Percentiles rank a stretch among this genome's conserved stretches.
phyloP scores from a whole-genome alignment of 2,797 vertebrate species.

The Gobio occitaniae region DNA sequence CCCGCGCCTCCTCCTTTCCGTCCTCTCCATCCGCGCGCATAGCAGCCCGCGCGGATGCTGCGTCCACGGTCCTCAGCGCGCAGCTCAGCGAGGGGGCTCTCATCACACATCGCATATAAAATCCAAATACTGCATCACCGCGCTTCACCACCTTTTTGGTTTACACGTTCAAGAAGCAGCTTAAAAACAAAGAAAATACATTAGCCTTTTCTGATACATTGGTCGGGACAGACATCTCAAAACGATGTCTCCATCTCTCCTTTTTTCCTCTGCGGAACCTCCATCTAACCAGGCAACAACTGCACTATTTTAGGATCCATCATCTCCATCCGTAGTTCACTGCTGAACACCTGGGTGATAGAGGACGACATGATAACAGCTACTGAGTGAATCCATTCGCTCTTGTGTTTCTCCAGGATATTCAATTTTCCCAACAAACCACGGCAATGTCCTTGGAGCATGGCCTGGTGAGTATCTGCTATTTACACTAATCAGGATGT shows the following conservation, averaged over 20 bases:
- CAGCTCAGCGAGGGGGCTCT: slow-evolving; percentile 64
- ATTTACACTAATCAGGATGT: slow-evolving; percentile 55
- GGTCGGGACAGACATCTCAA: slow-evolving; percentile 57
- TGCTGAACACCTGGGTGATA: slow-evolving; percentile 39
- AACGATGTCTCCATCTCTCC: slow-evolving; percentile 60
- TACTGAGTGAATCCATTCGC: slow-evolving; percentile 50
- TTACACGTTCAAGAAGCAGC: slow-evolving; percentile 53
- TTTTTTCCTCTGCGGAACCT: slow-evolving; percentile 65
- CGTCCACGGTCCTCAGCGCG: slow-evolving; percentile 76
- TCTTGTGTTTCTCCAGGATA: slow-evolving; percentile 58
- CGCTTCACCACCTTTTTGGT: slow-evolving; percentile 54
- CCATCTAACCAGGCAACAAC: slow-evolving; percentile 63
- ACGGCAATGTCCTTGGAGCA: slow-evolving; percentile 84
- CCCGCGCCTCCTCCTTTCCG: slow-evolving; percentile 48
- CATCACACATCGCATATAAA: slow-evolving; percentile 65
- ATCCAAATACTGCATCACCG: slow-evolving; percentile 59
- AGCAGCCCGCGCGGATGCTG: slow-evolving; percentile 77
- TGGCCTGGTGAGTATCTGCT: slow-evolving; percentile 82
- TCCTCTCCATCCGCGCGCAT: slow-evolving; percentile 58
- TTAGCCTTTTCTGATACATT: slow-evolving; percentile 31
- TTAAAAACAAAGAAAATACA: slow-evolving; percentile 37
- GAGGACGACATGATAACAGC: slow-evolving; percentile 51
- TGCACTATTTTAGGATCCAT: slow-evolving; percentile 66
- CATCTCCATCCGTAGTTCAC: slow-evolving; percentile 53
- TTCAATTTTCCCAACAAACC: slow-evolving; percentile 62